Evolutionary conservation across 2,797 vertebrate genomes (phyloP).

Genomic region (Artibeus lituratus): DNA sequence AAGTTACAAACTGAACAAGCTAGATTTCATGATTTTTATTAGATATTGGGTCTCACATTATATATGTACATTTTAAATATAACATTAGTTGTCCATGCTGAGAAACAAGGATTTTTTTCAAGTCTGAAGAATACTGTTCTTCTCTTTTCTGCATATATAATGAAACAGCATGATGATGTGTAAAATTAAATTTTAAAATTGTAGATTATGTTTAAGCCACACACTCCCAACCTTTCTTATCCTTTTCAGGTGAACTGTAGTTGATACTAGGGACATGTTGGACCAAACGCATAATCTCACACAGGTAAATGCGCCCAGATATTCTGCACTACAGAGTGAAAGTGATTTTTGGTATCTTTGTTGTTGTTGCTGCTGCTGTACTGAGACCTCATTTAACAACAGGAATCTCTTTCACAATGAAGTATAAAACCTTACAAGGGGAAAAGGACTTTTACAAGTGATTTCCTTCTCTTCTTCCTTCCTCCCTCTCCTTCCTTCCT

Average conservation of each 20-base stretch:
- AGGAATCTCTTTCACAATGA: not conserved
- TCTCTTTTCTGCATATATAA: constrained; percentile 66
- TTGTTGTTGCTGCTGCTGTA: not conserved
- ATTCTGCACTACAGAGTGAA: not conserved
- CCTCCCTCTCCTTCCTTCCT: no score
- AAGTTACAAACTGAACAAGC: constrained; percentile 55
- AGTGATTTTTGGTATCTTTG: not conserved
- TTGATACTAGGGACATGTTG: not conserved
- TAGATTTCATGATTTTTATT: constrained; percentile 66
- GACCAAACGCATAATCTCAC: constrained; percentile 27
- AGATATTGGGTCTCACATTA: constrained; percentile 61
- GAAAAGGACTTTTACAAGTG: not conserved
- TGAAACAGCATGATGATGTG: constrained; percentile 57
- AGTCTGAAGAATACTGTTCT: constrained; percentile 60
- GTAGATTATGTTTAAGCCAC: constrained; percentile 67
- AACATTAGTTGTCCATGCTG: constrained; percentile 63
- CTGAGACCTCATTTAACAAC: not conserved
- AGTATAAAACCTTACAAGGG: not conserved
- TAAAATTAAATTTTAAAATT: constrained; percentile 70
- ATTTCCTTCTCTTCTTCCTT: not conserved
- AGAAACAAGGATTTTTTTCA: constrained; percentile 71
- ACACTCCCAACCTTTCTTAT: constrained; percentile 53
- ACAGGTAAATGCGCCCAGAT: not conserved
- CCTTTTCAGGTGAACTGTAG: constrained; percentile 55
- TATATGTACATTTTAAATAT: constrained; percentile 69